Evolutionary conservation across 1,140 invertebrate genomes (phyloP), one percentile per base, ranked within the genome.

Genomic region (Brachystomella parvula): DNA sequence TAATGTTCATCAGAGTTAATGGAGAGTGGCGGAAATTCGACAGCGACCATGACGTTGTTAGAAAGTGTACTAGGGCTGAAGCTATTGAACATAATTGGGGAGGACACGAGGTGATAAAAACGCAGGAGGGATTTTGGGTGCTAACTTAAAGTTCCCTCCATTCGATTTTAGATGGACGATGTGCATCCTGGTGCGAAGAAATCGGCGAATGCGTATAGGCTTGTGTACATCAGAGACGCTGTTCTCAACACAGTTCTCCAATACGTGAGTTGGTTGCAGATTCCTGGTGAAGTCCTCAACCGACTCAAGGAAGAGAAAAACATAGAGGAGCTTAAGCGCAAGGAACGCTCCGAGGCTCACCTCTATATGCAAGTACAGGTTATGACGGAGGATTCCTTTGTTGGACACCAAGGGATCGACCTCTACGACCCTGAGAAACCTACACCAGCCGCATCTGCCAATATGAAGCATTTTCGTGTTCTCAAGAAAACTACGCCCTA

Each of bases 11-110:
- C 71, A 98, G 89, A 79, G 94, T 93, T 17, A 91, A 95, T 77
- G 83, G 83, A 49, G 83, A 95, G 86, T 99, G 97, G 96, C 99
- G 95, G 78, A 99, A 99, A 79, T 99, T 99, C 81, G 97, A 99
- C 78, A 97, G 99, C 80, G n/a, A n/a, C n/a, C n/a, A n/a, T n/a
- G 97, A 99, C 78, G 96, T 99, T 30, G 97, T 99, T 0, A 97
- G 94, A 3, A 83, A 90, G 58, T 98, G 95, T 81, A 88, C 91
- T 47, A 94, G 94, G 77, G 86, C 89, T 77, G 96, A 99, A 80
- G 97, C 96, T 19, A 94, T 99, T 67, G 92, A 98, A 75, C 88
- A 96, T 76, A 99, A 99, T 79, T 99, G 93, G 79, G 97, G 97
- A 65, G 95, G 95, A 12, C 92, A 96, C 77, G 91, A 95, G 66